Percentiles rank a stretch among this genome's conserved stretches.
phyloP scores from a whole-genome alignment of 2,888 invertebrate genomes.

The Trilocha varians region DNA sequence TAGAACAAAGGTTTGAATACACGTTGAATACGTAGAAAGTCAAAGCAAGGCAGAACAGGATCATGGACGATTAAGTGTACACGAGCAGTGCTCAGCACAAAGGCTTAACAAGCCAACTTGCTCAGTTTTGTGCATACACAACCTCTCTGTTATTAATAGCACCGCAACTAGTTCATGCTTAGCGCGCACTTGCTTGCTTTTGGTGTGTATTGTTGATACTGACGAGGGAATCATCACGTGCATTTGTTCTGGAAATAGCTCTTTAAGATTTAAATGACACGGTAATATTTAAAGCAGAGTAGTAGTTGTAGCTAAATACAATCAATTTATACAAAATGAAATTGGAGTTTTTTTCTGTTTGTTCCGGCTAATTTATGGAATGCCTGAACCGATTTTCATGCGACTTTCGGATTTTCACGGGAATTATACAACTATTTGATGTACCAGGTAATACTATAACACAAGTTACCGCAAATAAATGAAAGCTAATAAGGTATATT shows the following conservation, averaged over 20 bases:
- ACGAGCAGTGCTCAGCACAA: constrained; percentile 28
- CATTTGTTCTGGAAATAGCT: too few species aligned
- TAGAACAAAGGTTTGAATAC: neutral
- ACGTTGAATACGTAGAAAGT: constrained; percentile 5
- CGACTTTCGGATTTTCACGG: too few species aligned
- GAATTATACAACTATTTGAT: too few species aligned
- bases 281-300: neutral
- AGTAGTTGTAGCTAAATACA: too few species aligned
- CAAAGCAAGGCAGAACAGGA: neutral
- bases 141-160: constrained; percentile 44
- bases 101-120: constrained; percentile 50
- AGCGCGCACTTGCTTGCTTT: constrained; percentile 17
- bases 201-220: constrained; percentile 35
- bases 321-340: too few species aligned
- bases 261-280: too few species aligned
- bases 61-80: constrained; percentile 12
- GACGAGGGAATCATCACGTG: constrained; percentile 21
- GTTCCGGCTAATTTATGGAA: too few species aligned
- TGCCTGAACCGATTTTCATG: too few species aligned
- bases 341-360: too few species aligned
- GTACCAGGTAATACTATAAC: too few species aligned
- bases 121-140: constrained; percentile 40
- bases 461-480: too few species aligned
- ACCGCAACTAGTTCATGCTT: constrained; percentile 29
- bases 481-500: too few species aligned